Percentiles rank a stretch among this genome's conserved stretches.
Conservation (phyloP, 2,113 vertebrate genomes). For the Colaptes auratus region DNA sequence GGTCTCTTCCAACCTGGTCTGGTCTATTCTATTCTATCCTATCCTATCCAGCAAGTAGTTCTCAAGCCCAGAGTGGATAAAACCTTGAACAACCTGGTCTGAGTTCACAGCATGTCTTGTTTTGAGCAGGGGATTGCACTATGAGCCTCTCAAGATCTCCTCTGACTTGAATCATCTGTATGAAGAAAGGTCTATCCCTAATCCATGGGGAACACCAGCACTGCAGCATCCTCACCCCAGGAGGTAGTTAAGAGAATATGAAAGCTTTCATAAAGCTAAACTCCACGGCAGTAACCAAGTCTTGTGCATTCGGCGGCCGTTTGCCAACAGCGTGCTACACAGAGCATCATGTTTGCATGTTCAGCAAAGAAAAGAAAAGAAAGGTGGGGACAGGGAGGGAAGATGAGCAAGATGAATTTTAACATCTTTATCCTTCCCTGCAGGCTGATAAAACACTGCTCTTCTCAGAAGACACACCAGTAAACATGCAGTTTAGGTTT, state of each 20-base stretch:
- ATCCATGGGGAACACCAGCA: neutral
- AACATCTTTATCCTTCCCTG: constrained; percentile 1
- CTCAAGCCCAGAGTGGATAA: neutral
- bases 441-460: neutral
- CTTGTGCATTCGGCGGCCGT: neutral
- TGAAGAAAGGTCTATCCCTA: neutral
- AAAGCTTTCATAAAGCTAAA: neutral
- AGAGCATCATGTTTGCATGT: neutral
- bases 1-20: no score
- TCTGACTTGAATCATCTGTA: neutral
- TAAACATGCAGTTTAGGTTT: neutral
- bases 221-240: neutral
- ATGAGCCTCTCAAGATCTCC: neutral
- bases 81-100: neutral
- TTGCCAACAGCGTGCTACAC: neutral
- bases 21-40: no score
- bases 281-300: neutral
- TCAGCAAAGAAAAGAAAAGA: neutral
- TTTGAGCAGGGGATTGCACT: neutral
- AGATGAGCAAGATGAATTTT: neutral
- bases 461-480: neutral
- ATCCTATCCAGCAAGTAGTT: neutral
- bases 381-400: accelerated
- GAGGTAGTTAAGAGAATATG: neutral
- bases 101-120: neutral